Base-by-base conservation (phyloP, 1,140 invertebrate genomes). In the Phymastichus coffea region DNA sequence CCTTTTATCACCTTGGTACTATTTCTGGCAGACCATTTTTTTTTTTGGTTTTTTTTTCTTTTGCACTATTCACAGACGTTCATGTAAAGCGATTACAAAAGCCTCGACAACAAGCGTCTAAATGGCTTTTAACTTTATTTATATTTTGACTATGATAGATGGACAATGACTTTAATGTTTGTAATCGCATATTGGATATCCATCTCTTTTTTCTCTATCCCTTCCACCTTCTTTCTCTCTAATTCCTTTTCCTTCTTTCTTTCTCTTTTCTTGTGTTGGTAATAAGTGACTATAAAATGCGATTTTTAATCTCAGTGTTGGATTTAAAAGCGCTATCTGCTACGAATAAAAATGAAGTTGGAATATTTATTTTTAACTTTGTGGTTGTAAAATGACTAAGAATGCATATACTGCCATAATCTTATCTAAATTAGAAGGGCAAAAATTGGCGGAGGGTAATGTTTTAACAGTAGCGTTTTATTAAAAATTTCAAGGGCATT, bases 71-170 rank as follows among this genome's bases (percentile, higher is more conserved):
- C 28, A 41, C 14, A 28, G 17, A n/a, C n/a, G 22, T 26, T 41
- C n/a, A n/a, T n/a, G n/a, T n/a, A 20, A 23, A 52, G 49, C 33
- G 49, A 38, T 52, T 52, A 38, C 33, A 52, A 52, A 52, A 38
- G 35, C 20, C 26, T 35, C 10, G 19, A 35, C 33, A 25, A 3
- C 19, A 3, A 22, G 22, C 22, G 26, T 43, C 17, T 33, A 55
- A 9, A 22, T 44, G 19, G 9, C 33, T 33, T 33, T 1, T 9
- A 17, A 17, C 15, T n/a, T 46, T 37, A 47, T 25, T n/a, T 37
- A 41, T 41, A 15, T 41, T 28, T 28, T n/a, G n/a, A 17, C 10
- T 20, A 4, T 25, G 26, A 8, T 20, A 20, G n/a, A 4, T 37
- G 22, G 22, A 33, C 20, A 19, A 20, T n/a, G 2, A 17, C 20